These are phyloP conservation scores for Pristionchus mayeri DNA, from an alignment of 2,888 invertebrate species.

Conservation along the genomic window DNA sequence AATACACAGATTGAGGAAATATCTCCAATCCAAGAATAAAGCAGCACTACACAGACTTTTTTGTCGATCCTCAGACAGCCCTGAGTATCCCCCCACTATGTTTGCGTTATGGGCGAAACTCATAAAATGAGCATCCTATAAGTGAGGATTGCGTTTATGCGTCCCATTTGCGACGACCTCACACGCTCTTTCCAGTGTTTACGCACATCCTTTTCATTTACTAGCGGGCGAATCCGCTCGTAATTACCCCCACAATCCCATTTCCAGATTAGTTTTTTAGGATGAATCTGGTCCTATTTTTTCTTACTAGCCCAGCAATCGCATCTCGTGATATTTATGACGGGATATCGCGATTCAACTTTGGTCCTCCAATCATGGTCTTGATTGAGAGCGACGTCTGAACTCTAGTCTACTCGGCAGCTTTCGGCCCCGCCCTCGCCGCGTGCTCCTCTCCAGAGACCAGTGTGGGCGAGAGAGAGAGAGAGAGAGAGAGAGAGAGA, in stretches of 20 bases:
- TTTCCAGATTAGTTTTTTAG: too few species aligned
- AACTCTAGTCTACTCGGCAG: neutral
- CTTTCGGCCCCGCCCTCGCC: neutral
- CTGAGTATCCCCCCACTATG: too few species aligned
- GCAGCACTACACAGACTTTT: too few species aligned
- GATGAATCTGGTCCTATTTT: too few species aligned
- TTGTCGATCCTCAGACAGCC: too few species aligned
- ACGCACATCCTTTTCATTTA: neutral
- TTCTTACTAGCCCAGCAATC: neutral
- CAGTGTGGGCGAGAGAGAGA: too few species aligned
- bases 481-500: too few species aligned
- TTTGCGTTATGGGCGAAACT: too few species aligned
- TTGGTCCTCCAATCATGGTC: neutral
- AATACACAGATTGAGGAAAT: too few species aligned
- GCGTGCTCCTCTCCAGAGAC: neutral
- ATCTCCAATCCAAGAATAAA: too few species aligned
- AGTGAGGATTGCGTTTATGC: too few species aligned
- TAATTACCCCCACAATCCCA: neutral
- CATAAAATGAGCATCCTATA: neutral
- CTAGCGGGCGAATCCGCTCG: neutral
- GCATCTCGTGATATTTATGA: neutral
- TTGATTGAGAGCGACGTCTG: neutral
- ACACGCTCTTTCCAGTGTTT: neutral
- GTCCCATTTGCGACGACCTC: neutral
- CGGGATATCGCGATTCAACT: neutral